Conservation (phyloP, 2,888 invertebrate genomes). For the Blera fallax region DNA sequence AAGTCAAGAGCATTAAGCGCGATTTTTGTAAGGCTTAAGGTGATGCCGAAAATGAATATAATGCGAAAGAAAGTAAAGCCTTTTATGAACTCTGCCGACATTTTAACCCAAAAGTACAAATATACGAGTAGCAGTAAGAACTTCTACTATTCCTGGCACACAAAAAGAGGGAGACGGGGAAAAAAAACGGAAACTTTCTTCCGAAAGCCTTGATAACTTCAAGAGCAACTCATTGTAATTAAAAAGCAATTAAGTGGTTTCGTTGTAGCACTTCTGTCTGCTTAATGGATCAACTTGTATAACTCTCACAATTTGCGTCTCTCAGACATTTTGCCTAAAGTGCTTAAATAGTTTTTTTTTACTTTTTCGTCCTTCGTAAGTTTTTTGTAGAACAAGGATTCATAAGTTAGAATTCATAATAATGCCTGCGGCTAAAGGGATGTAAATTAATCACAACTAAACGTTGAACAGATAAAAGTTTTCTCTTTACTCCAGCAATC, state of each 20-base stretch:
- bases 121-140: no score
- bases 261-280: constrained; percentile 30
- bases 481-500: background rate
- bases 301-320: constrained; percentile 21
- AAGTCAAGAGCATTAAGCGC: background rate
- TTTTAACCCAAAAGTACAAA: background rate
- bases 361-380: constrained; percentile 12
- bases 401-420: constrained; percentile 3
- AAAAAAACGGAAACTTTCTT: background rate
- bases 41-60: background rate
- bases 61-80: background rate
- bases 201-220: constrained; percentile 18
- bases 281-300: constrained; percentile 47
- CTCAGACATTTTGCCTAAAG: constrained; percentile 17
- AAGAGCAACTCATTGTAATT: constrained; percentile 43
- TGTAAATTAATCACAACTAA: constrained; percentile 28
- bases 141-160: no score
- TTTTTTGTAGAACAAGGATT: constrained; percentile 13
- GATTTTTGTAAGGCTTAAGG: background rate
- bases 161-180: no score
- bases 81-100: background rate
- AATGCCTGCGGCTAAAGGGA: constrained; percentile 8
- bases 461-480: background rate
- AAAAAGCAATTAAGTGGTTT: constrained; percentile 51
- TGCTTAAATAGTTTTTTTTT: constrained; percentile 25